Conservation (phyloP, 2,113 vertebrate species). For the Thamnaconus septentrionalis region DNA sequence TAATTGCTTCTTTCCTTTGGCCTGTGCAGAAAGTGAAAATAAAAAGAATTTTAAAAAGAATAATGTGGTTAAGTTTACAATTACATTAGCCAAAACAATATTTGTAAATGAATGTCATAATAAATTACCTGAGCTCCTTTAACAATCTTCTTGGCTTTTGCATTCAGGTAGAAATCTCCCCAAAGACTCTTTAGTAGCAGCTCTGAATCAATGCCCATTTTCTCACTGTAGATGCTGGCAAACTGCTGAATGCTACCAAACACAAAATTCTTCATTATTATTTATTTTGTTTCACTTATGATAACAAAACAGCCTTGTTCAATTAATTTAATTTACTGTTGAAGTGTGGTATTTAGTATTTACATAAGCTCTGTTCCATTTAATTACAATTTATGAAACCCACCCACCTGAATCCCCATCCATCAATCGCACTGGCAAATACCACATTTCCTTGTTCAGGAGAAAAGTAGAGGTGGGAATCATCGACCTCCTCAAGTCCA, state of each 20-base stretch:
- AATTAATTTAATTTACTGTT: too few species aligned
- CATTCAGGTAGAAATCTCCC: slow-evolving; percentile 94
- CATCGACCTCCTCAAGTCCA: slow-evolving; percentile 88
- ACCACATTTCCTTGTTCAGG: slow-evolving; percentile 96
- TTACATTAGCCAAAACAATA: too few species aligned
- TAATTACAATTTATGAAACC: too few species aligned
- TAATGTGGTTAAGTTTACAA: neutral
- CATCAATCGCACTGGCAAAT: slow-evolving; percentile 92
- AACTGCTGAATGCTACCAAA: slow-evolving; percentile 88
- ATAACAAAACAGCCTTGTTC: neutral
- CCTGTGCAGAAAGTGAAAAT: slow-evolving; percentile 69
- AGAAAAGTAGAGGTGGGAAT: slow-evolving; percentile 94
- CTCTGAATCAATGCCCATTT: slow-evolving; percentile 84
- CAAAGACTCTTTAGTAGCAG: slow-evolving; percentile 92
- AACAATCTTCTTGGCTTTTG: slow-evolving; percentile 95
- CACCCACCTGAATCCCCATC: slow-evolving; percentile 93
- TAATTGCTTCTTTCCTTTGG: slow-evolving; percentile 93
- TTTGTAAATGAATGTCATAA: neutral
- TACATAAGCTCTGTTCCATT: too few species aligned
- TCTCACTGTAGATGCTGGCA: slow-evolving; percentile 89
- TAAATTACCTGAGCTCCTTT: slow-evolving; percentile 90
- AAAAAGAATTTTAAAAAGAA: neutral
- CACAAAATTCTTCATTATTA: neutral
- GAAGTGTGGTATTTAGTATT: too few species aligned
- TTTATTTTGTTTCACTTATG: neutral